A percentile compares a stretch with the other conserved stretches of the same genome.
phyloP scores from a whole-genome alignment of 2,797 vertebrate species.

The Staurois parvus region DNA sequence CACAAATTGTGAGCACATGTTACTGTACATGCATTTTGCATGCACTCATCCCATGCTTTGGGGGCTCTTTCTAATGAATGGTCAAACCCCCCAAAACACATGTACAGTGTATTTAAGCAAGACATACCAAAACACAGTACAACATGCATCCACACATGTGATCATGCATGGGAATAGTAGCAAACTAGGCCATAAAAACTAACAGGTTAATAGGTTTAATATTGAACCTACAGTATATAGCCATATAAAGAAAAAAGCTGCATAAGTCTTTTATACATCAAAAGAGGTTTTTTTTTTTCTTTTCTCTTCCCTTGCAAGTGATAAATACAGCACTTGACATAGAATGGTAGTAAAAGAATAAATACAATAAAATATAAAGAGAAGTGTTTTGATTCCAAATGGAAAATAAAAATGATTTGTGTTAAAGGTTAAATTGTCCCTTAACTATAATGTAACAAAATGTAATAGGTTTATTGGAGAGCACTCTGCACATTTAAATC shows the following conservation, averaged over 20 bases:
- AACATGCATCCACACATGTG: no score
- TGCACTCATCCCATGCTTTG: no score
- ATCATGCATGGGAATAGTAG: no score
- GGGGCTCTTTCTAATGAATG: no score
- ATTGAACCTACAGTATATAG: no score
- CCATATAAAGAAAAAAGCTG: no score
- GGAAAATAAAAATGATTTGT: conserved; percentile 74
- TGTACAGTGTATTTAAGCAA: no score
- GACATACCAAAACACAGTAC: no score
- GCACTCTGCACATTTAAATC: conserved; percentile 66
- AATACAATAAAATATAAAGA: conserved; percentile 62
- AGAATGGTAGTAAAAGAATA: conserved; percentile 34
- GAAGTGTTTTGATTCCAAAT: conserved; percentile 66
- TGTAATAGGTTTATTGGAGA: conserved; percentile 69
- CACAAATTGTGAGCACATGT: no score
- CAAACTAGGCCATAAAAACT: neutral
- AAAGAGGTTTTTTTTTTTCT: neutral
- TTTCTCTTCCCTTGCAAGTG: neutral
- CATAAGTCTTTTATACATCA: no score
- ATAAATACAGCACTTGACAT: conserved; percentile 13
- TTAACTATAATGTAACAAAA: conserved; percentile 69
- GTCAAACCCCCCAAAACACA: no score
- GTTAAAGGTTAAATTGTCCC: conserved; percentile 77
- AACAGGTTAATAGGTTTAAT: neutral
- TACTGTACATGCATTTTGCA: no score